Evolutionary conservation across 2,113 vertebrate genomes (phyloP).

Genomic region (Indicator maculatus): DNA sequence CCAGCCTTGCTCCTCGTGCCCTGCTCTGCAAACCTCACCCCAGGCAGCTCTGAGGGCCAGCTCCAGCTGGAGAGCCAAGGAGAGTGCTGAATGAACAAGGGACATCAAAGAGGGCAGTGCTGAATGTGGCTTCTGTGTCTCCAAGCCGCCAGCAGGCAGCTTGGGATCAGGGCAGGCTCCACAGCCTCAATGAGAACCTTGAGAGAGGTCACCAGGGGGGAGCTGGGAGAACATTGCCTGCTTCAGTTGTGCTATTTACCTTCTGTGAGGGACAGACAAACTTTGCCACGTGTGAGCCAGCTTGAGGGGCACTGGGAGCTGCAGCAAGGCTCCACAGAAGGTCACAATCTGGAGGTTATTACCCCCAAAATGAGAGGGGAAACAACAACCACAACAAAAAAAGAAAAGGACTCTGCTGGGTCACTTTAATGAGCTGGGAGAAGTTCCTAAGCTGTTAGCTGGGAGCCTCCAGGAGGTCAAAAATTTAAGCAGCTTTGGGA

Average conservation of each 20-base stretch:
- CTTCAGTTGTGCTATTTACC: slow-evolving; percentile 42
- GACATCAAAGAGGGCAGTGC: slow-evolving; percentile 63
- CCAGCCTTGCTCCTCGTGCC: not conserved
- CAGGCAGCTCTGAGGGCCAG: slow-evolving; percentile 68
- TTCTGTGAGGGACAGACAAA: not conserved
- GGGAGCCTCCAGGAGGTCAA: no score
- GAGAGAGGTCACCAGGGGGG: slow-evolving; percentile 4
- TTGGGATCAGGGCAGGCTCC: slow-evolving; percentile 17
- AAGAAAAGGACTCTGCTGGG: not conserved
- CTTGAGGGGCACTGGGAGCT: not conserved
- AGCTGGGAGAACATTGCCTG: not conserved
- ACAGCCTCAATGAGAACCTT: slow-evolving; percentile 41
- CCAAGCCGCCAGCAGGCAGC: not conserved
- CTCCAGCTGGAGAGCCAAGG: slow-evolving; percentile 62
- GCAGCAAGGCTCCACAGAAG: not conserved
- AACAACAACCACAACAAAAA: no score
- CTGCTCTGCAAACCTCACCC: slow-evolving; percentile 68
- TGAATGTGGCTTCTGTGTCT: slow-evolving; percentile 81
- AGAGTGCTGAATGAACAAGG: slow-evolving; percentile 74
- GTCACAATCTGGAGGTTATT: not conserved
- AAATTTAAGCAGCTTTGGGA: no score
- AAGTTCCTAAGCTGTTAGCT: no score
- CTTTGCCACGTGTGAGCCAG: not conserved
- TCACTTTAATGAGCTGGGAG: not conserved
- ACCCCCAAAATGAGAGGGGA: not conserved